Base-by-base conservation (phyloP, 2,797 vertebrate genomes). In the Leptatherina wallacei region DNA sequence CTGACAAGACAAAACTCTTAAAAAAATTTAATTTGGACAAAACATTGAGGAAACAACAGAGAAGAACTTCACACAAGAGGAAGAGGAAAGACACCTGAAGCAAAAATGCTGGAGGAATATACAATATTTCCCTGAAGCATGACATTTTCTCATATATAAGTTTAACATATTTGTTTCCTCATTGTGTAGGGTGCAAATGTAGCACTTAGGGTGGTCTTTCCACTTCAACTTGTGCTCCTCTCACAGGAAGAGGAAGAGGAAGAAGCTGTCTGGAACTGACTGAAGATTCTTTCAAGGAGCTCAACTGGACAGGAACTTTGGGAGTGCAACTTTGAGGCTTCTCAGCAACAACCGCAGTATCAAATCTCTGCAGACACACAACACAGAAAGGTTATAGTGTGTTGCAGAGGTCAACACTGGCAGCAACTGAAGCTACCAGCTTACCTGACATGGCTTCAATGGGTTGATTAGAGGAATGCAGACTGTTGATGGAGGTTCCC, bases 361-460 rank as follows among this genome's bases (percentile, higher is more conserved):
- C 91, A 95, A 69, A 95, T 94, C 74, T 95, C 94, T 95, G 1
- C 24, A 67, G 61, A 75, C 30, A 83, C 12, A 78, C 2, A 65
- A 27, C 22, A 81, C 12, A 33, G 1, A 3, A 65, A 1, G 51
- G 27, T 73, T 62, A 69, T 0, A 2, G 14, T 35, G 7, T 11
- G 22, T 24, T 4, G 24, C 42, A 4, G 51, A 64, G 40, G 6
- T 9, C 1, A 0, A 42, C 0, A 0, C 7, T 9, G 20, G 3
- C 2, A 36, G 24, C 1, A 22, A 20, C 0, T 14, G 24, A 0
- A 4, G 13, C 14, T 2, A 64, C 20, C 4, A 40, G n/a, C 83
- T 94, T 89, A 96, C 96, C 96, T 91, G 96, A 94, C 77, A 96
- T 91, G 85, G 95, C 88, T 92, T 96, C 95, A 75, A 96, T 91